Base-by-base conservation (phyloP, 1,140 invertebrate genomes). In the Pachyrhynchus sulphureomaculatus region DNA sequence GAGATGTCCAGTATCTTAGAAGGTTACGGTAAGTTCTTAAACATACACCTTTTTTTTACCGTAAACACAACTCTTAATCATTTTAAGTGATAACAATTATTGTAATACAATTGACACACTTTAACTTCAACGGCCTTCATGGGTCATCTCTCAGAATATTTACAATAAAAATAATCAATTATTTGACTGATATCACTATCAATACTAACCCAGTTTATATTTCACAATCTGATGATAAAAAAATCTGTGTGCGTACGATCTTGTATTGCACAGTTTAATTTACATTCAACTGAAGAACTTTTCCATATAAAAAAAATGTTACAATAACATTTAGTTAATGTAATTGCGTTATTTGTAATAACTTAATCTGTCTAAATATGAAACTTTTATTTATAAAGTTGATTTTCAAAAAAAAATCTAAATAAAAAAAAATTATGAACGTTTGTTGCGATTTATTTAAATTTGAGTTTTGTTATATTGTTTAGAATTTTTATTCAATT, bases 1-100 rank as follows among this genome's bases (percentile, higher is more conserved):
- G 88, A 90, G 36, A 87, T 95, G 67, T 91, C 86, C 79, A 85
- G 88, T 66, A 89, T 93, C n/a, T 80, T 95, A 21, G 90, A 88
- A 70, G 92, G 92, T 68, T 93, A 92, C 57, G 93, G 92, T 95
- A 77, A 92, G 87, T 88, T 17, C 47, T 12, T 9, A n/a, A 26
- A 26, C 9, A 15, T 52, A 3, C 2, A 48, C 3, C 23, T 10
- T 13, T 24, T 9, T 5, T 5, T 33, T 9, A 48, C 12, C 29
- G 10, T 48, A 17, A 45, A 29, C 13, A 48, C 2, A 29, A 48
- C 10, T 32, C 13, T 34, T 48, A 12, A 6, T 32, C 15, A 48
- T 32, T 48, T 15, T 21, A 26, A 17, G 8, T 4, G 3, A n/a
- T 17, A 5, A 9, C 4, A 21, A 20, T 15, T 51, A 48, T 45